These are phyloP conservation scores for Babyrousa celebensis DNA, from an alignment of 2,797 vertebrate genomes.

Conservation along the genomic window DNA sequence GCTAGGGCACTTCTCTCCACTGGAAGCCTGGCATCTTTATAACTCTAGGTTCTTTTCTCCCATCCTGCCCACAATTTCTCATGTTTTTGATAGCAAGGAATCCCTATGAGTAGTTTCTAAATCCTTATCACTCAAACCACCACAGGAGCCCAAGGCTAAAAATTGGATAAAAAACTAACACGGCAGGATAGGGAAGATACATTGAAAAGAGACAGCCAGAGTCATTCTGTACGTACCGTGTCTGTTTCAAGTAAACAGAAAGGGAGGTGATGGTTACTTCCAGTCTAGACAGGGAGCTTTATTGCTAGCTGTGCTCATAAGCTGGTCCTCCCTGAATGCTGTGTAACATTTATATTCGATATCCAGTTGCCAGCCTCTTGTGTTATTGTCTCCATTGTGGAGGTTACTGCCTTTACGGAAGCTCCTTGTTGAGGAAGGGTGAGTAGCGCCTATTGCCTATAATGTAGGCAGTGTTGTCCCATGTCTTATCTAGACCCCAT, in stretches of 20 bases:
- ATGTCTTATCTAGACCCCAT: background rate
- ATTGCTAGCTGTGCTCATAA: background rate
- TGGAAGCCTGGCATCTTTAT: background rate
- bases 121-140: background rate
- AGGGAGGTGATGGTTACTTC: background rate
- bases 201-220: background rate
- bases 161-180: background rate
- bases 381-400: background rate
- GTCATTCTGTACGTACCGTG: background rate
- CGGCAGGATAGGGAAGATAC: background rate
- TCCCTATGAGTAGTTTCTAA: background rate
- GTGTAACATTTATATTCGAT: background rate
- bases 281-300: background rate
- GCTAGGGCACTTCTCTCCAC: background rate
- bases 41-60: background rate
- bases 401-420: background rate
- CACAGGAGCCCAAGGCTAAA: background rate
- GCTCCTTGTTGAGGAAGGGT: background rate
- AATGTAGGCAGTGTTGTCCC: background rate
- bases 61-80: background rate
- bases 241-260: background rate
- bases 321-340: background rate
- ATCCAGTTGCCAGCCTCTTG: background rate
- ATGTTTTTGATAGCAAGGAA: background rate
- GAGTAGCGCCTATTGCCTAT: background rate